Percentiles rank a stretch among this genome's conserved stretches.
phyloP scores from a whole-genome alignment of 2,797 vertebrate species.

The Heliangelus exortis region DNA sequence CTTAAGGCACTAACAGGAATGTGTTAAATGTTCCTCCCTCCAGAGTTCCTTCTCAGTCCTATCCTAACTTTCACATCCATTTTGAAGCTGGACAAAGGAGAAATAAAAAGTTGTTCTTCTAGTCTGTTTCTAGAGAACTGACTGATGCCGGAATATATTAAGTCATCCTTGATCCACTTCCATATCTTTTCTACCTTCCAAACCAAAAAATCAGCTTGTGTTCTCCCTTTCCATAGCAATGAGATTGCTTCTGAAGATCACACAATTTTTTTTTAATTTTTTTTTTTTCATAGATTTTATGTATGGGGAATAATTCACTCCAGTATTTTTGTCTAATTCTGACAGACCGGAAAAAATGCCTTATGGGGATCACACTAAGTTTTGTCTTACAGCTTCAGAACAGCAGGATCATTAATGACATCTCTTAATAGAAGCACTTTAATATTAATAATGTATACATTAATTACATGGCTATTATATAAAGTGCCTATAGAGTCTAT shows the following conservation, averaged over 20 bases:
- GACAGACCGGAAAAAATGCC: background rate
- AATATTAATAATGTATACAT: constrained; percentile 66
- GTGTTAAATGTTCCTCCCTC: background rate
- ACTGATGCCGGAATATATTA: background rate
- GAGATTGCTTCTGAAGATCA: background rate
- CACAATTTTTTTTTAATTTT: background rate
- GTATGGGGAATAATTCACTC: background rate
- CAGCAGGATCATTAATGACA: constrained; percentile 54
- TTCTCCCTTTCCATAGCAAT: background rate
- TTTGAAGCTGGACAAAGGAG: background rate
- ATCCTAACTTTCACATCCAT: background rate
- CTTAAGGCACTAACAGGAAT: background rate
- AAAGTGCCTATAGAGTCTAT: constrained; percentile 64
- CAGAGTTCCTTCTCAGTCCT: background rate
- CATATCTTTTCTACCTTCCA: background rate
- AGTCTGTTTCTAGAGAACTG: background rate
- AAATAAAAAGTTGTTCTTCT: background rate
- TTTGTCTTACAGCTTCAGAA: constrained; percentile 25
- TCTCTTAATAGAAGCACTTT: constrained; percentile 61
- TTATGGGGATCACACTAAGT: background rate
- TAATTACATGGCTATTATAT: constrained; percentile 71
- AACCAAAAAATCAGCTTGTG: background rate
- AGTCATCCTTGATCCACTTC: background rate
- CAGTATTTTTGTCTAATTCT: background rate
- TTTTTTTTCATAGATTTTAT: background rate